Evolutionary conservation across 2,797 vertebrate genomes (phyloP), one percentile per base, ranked within the genome.

Genomic region (Cephalopachus bancanus): DNA sequence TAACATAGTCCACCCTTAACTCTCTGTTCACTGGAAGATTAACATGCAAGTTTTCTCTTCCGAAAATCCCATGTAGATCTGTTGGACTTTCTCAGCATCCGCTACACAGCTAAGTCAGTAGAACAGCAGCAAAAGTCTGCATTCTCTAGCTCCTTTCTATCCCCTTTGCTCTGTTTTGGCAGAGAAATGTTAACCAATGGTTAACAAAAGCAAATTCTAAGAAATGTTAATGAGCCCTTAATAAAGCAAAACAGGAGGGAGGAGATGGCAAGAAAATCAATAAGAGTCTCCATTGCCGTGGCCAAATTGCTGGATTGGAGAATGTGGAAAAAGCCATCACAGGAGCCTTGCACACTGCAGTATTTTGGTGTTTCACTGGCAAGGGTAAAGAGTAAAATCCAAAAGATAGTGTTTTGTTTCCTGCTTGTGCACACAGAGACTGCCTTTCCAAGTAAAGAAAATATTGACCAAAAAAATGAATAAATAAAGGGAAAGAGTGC

Each of bases 401-500:
- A 87, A 94, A 96, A 10, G 59, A 74, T 1, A 81, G 17, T 84
- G 76, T 16, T 91, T 91, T 92, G 78, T 89, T 93, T 90, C 30
- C 71, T 81, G 95, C 76, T 94, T 97, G 97, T 97, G 93, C 94
- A 95, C 87, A 96, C 28, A 97, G 49, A 90, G 89, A 74, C 69
- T 72, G 71, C 83, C 92, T 94, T 96, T 95, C 62, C 79, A 94
- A 95, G 89, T 59, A 76, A 97, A 97, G 59, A 93, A 94, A 94
- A 91, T 94, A 75, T 85, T 97, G 97, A 97, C 75, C 94, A 98
- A 98, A 97, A 89, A 97, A 83, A 91, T 79, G 98, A 97, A 74
- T 88, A 97, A 83, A 91, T 79, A 93, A 96, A 97, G 64, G 89
- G n/a, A 95, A 88, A 55, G 14, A 81, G 49, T 67, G 26, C 85